Evolutionary conservation across 2,797 vertebrate species (phyloP).

Genomic region (Gila robusta): DNA sequence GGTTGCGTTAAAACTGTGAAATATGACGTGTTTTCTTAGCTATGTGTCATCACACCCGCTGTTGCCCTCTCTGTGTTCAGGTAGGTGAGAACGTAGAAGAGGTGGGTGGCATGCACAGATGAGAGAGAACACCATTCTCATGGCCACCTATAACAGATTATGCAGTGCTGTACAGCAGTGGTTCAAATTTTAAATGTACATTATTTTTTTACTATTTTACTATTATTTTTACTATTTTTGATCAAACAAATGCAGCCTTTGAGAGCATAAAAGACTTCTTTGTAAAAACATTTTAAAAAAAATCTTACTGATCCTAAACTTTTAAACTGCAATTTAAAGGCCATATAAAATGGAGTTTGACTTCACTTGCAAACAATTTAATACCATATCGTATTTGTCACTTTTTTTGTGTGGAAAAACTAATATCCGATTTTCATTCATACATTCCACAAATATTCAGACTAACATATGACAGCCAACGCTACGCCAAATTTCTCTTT

Average conservation of each 20-base stretch:
- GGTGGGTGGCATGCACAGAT: not conserved
- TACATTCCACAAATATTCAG: not conserved
- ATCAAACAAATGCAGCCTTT: too few species aligned
- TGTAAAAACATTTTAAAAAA: too few species aligned
- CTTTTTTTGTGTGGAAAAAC: not conserved
- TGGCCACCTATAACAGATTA: not conserved
- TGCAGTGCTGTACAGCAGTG: too few species aligned
- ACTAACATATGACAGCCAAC: not conserved
- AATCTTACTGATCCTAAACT: too few species aligned
- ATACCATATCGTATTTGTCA: too few species aligned
- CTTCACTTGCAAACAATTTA: too few species aligned
- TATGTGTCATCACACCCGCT: not conserved
- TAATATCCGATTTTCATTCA: not conserved
- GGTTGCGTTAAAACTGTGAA: conserved; percentile 37
- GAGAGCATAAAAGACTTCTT: too few species aligned
- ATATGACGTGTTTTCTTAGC: conserved; percentile 3
- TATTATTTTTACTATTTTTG: too few species aligned
- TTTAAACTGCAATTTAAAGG: too few species aligned
- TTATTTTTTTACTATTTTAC: too few species aligned
- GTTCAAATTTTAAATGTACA: too few species aligned
- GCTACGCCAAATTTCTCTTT: not conserved
- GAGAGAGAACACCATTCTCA: not conserved
- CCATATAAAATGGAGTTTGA: too few species aligned
- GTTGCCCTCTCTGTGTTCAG: not conserved
- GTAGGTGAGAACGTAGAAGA: not conserved